Evolutionary conservation across 2,797 vertebrate genomes (phyloP).

Genomic region (Lacerta viridis): DNA sequence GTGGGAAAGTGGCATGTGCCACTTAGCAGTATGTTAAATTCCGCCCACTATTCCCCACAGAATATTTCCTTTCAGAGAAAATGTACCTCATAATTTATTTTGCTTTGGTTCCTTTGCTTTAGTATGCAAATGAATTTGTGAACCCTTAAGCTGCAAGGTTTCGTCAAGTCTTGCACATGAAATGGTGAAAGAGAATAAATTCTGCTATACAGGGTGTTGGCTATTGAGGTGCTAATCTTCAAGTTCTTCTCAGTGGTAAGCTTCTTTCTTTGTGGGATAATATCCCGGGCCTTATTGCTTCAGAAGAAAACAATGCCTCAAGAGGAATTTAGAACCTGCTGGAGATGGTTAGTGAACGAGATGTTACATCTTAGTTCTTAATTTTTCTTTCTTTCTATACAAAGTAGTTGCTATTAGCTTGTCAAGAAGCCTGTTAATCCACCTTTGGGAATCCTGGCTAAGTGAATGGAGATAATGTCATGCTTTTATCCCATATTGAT

Average conservation of each 20-base stretch:
- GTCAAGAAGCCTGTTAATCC: neutral
- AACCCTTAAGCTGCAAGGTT: neutral
- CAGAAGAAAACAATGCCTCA: neutral
- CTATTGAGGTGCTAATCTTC: neutral
- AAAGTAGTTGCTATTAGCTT: neutral
- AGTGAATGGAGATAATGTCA: neutral
- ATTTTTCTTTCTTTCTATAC: neutral
- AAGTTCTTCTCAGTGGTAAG: neutral
- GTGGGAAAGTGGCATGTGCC: too few species aligned
- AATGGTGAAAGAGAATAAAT: neutral
- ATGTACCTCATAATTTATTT: neutral
- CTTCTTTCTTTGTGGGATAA: neutral
- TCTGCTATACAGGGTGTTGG: neutral
- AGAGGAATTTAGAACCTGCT: neutral
- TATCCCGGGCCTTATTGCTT: neutral
- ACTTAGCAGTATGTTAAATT: too few species aligned
- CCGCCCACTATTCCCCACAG: neutral
- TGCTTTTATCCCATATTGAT: neutral
- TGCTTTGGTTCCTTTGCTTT: neutral
- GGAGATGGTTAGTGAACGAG: neutral
- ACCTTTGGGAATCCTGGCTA: neutral
- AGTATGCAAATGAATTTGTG: neutral
- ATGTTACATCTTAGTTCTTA: neutral
- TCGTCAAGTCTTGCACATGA: neutral
- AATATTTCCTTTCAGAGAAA: neutral